Evolutionary conservation across 2,888 invertebrate genomes (phyloP), one percentile per base, ranked within the genome.

Genomic region (Brassicogethes aeneus): DNA sequence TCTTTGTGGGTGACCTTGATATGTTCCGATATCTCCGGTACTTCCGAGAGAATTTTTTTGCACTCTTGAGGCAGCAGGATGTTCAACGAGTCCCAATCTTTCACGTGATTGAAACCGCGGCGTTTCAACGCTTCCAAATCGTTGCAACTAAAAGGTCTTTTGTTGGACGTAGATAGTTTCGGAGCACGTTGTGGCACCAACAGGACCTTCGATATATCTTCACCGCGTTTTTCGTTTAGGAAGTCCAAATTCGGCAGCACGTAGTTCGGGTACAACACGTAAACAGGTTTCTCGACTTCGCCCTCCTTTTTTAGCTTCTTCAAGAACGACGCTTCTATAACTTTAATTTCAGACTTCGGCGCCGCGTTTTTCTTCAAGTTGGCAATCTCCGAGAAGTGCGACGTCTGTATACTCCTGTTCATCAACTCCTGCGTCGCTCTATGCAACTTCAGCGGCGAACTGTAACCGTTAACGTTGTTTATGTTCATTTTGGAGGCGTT

Each of bases 11-110:
- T 74, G 35, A 74, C 70, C 56, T 77, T 80, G 30, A 79, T 68
- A 53, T 80, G 77, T 54, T 75, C 76, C 48, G 79, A 74, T 35
- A 87, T 71, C 69, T 89, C 87, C 3, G 89, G 89, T 56, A 89
- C 77, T 64, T 88, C 86, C 12, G 82, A 76, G 37, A 92, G 64
- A 48, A 90, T 75, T 59, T 83, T 81, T 48, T 80, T 78, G 62
- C 86, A 90, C 65, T 95, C 91, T 49, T 76, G 72, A 2, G 95
- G 95, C 47, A 95, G 69, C 36, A 95, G 73, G 51, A 93, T 84
- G 55, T 87, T 89, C 38, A 95, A 70, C 0, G 92, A 93, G 57
- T 91, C 89, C 94, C 94, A 95, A 66, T 95, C 95, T 61, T 82
- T 80, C 5, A 95, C 83, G 61, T 93, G 92, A 32, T 79, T 76